Base-by-base conservation (phyloP, 92 coral and sea anemone species). In the Palythoa caribaeorum region DNA sequence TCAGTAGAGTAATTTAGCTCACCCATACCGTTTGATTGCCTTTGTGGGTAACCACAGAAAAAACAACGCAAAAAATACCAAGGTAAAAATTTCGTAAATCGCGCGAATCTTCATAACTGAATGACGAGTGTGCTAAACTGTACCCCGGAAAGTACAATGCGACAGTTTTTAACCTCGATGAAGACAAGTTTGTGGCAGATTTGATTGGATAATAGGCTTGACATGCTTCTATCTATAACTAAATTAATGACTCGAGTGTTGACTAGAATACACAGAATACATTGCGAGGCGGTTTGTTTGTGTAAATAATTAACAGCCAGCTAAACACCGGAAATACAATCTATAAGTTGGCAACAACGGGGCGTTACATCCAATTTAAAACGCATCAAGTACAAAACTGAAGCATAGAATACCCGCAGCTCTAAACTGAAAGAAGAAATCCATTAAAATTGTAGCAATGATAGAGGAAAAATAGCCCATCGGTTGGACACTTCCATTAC, bases 241-340 rank as follows among this genome's bases (percentile, higher is more conserved):
- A 90, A 94, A 94, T 90, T 76, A 87, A 84, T 84, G 86, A 57
- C 77, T 86, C 60, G 55, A 87, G 69, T 88, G 89, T 90, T 87
- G 87, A 90, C 83, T 90, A 93, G 28, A 28, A 88, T 92, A 90
- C 88, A 76, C 87, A 78, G 88, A 93, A 90, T 93, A 90, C 89
- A 84, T 90, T 87, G 88, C 93, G 87, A 87, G 91, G 77, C 88
- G 79, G 93, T 76, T 94, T 92, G 89, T 92, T 94, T 93, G 94
- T 83, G 95, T 89, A 92, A 92, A 90, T 94, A 80, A 94, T 94
- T 92, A 94, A 92, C 97, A 88, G 90, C 84, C 80, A 71, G 71
- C 93, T 93, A 92, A 90, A 90, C 92, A 94, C 97, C 95, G 97
- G 97, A 94, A 92, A 90, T 84, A 53, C 76, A 19, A 81, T 66